Conservation (phyloP, 2,113 vertebrate species). For the Excalfactoria chinensis region DNA sequence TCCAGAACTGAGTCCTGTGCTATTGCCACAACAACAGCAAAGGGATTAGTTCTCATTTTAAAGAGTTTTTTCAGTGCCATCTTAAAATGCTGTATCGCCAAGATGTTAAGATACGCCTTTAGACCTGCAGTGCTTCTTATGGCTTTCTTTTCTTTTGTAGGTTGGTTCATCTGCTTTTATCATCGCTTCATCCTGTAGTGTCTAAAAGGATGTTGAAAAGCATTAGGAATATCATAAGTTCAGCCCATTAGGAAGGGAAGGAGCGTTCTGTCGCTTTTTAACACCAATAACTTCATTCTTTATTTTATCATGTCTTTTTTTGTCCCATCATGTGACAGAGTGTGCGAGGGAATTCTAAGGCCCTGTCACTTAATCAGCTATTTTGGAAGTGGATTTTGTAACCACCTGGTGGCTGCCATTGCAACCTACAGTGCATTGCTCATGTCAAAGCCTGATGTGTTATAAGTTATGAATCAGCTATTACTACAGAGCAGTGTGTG, state of each 20-base stretch:
- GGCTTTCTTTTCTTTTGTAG: neutral
- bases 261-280: neutral
- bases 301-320: neutral
- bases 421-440: slow-evolving; percentile 10
- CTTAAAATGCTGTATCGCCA: neutral
- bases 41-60: neutral
- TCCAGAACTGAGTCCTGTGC: neutral
- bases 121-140: neutral
- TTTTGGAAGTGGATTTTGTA: slow-evolving; percentile 62
- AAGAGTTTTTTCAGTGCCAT: neutral
- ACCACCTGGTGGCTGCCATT: slow-evolving; percentile 45
- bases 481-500: neutral
- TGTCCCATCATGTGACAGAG: neutral
- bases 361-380: slow-evolving; percentile 41
- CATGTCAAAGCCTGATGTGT: neutral
- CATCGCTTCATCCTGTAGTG: neutral
- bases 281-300: neutral
- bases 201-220: neutral
- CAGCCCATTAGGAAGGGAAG: neutral
- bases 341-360: neutral
- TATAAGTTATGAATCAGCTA: neutral
- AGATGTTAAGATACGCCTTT: neutral
- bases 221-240: neutral
- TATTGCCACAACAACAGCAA: neutral
- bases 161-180: neutral